Percentiles rank a stretch among this genome's conserved stretches.
Evolutionary conservation across 2,888 invertebrate species (phyloP).

Genomic region (Drosophila buzzatii): DNA sequence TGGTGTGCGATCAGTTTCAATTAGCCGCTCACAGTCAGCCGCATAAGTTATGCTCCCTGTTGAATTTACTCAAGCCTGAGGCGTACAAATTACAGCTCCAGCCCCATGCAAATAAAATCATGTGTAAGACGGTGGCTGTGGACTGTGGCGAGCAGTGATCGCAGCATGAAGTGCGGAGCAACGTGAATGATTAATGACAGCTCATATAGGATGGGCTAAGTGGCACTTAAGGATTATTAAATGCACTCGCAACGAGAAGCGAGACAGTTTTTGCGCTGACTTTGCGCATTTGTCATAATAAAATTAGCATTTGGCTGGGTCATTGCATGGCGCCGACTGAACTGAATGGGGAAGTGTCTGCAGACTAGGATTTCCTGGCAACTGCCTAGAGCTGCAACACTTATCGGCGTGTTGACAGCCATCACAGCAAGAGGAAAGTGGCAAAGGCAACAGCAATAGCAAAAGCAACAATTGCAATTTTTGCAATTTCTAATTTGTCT

Average conservation of each 20-base stretch:
- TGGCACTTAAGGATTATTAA: conserved; percentile 30
- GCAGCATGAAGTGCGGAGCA: conserved; percentile 4
- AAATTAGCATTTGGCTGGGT: conserved; percentile 69
- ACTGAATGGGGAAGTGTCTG: conserved; percentile 4
- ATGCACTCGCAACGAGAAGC: conserved; percentile 13
- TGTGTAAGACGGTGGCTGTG: conserved; percentile 59
- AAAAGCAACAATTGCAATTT: conserved; percentile 22
- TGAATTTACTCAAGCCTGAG: conserved; percentile 9
- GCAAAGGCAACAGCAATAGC: conserved; percentile 14
- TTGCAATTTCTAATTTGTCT: conserved; percentile 61
- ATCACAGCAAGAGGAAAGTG: conserved; percentile 29
- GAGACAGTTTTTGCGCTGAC: conserved; percentile 30
- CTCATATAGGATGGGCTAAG: conserved; percentile 3
- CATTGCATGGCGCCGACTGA: conserved; percentile 36
- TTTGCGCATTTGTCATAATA: conserved; percentile 70
- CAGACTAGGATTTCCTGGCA: conserved; percentile 23
- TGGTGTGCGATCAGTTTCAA: conserved; percentile 70
- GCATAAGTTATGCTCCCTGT: conserved; percentile 26
- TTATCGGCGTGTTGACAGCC: conserved; percentile 69
- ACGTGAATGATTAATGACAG: conserved; percentile 42
- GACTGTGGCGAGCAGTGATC: not conserved
- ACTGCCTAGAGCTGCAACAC: conserved; percentile 46
- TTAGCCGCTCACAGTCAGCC: conserved; percentile 39
- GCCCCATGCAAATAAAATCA: conserved; percentile 4
- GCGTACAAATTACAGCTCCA: conserved; percentile 26